Evolutionary conservation across 2,797 vertebrate species (phyloP).

Genomic region (Vespertilio murinus): DNA sequence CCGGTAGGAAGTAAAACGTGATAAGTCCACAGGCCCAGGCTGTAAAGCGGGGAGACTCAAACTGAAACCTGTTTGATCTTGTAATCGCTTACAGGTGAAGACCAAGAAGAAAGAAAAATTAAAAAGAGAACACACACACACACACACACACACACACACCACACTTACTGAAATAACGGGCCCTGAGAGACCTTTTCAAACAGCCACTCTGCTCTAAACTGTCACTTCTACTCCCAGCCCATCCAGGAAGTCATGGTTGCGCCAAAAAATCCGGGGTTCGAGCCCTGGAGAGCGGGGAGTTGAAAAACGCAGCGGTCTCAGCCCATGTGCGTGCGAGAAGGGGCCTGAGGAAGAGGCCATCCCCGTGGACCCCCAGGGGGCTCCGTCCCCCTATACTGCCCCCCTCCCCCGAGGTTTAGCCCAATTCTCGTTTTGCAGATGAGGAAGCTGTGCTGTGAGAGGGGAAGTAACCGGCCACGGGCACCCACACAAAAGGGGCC

Average conservation of each 20-base stretch:
- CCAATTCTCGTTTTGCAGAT: slow-evolving; percentile 48
- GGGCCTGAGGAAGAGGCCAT: not conserved
- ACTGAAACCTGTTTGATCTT: slow-evolving; percentile 75
- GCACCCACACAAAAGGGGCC: slow-evolving; percentile 45
- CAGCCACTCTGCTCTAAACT: slow-evolving; percentile 24
- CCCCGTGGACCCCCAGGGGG: not conserved
- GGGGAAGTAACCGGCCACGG: slow-evolving; percentile 57
- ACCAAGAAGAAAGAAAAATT: slow-evolving; percentile 36
- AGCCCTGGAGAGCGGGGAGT: not conserved
- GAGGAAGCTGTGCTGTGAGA: slow-evolving; percentile 64
- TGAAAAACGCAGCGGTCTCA: not conserved
- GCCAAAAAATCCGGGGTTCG: not conserved
- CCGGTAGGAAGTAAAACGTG: slow-evolving; percentile 14
- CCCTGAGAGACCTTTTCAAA: slow-evolving; percentile 34
- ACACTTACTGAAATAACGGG: slow-evolving; percentile 46
- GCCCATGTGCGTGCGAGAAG: not conserved
- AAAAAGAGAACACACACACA: not conserved
- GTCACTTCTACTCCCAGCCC: slow-evolving; percentile 52
- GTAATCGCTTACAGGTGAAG: slow-evolving; percentile 59
- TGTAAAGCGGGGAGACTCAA: slow-evolving; percentile 53
- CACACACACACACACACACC: not conserved
- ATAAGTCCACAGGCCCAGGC: slow-evolving; percentile 2
- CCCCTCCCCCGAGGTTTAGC: rapidly evolving
- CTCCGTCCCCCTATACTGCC: not conserved
- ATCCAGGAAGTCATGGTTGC: slow-evolving; percentile 21